Conservation (phyloP, 2,113 vertebrate species). For the Nansenia antarctica region DNA sequence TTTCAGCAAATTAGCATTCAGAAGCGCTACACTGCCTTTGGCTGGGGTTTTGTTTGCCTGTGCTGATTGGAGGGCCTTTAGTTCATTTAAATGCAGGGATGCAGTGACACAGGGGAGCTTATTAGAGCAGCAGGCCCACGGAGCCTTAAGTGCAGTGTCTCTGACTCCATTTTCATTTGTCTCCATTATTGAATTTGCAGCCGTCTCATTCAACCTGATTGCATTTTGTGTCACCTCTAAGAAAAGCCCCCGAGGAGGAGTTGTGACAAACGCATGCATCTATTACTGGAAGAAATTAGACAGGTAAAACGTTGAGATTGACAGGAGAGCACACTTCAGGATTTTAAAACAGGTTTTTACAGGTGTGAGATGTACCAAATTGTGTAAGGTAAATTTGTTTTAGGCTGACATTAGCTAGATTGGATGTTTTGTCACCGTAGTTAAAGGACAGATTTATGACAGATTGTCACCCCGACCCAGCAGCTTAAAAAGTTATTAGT, state of each 20-base stretch:
- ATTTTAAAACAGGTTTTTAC: neutral
- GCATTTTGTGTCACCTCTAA: slow-evolving; percentile 74
- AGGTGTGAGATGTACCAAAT: neutral
- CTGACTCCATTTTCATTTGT: slow-evolving; percentile 68
- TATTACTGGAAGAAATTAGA: slow-evolving; percentile 1
- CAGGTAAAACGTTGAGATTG: slow-evolving; percentile 37
- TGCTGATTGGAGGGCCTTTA: slow-evolving; percentile 62
- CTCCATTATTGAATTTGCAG: slow-evolving; percentile 70
- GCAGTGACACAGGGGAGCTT: slow-evolving; percentile 65
- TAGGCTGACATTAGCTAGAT: neutral
- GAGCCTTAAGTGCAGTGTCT: slow-evolving; percentile 66
- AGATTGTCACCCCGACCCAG: too few relatives aligned
- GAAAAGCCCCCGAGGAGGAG: slow-evolving; percentile 7
- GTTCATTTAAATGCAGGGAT: slow-evolving; percentile 69
- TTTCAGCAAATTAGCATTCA: slow-evolving; percentile 64
- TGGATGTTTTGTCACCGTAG: neutral
- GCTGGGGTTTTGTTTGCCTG: slow-evolving; percentile 60
- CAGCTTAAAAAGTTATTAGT: too few relatives aligned
- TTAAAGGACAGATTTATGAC: too few relatives aligned
- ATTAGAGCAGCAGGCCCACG: slow-evolving; percentile 60
- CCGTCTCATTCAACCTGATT: slow-evolving; percentile 65
- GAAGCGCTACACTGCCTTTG: slow-evolving; percentile 36
- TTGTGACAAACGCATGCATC: slow-evolving; percentile 6
- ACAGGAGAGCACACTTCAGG: neutral
- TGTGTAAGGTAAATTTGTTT: neutral